Base-by-base conservation (phyloP, 2,888 invertebrate genomes). In the Platycheirus albimanus region DNA sequence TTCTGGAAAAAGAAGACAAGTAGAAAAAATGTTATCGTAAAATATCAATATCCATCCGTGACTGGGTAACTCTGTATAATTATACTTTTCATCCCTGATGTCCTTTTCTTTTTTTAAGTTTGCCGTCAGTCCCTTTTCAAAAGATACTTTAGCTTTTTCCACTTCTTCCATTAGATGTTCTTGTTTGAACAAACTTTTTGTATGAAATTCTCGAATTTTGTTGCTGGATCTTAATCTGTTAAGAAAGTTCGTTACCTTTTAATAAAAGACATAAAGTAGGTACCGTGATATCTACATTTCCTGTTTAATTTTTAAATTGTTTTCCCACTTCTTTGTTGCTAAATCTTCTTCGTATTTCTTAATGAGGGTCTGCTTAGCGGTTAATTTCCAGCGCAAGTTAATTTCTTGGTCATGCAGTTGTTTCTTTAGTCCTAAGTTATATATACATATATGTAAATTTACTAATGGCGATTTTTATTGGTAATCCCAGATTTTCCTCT, bases 51-150 rank as follows among this genome's bases (percentile, higher is more conserved):
- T n/a, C n/a, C n/a, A n/a, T n/a, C n/a, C n/a, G n/a, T n/a, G n/a
- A n/a, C n/a, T n/a, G n/a, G n/a, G n/a, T n/a, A n/a, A n/a, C n/a
- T n/a, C n/a, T n/a, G n/a, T n/a, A n/a, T n/a, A n/a, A n/a, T n/a
- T n/a, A n/a, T n/a, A 90, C 90, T 90, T 90, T 83, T 89, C 88
- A 28, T 87, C 89, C 1, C 88, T 86, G 0, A 87, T 72, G 0
- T 86, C 85, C 63, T 86, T 88, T 52, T 90, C 88, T 8, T 78
- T 36, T 7, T 61, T 78, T 0, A 87, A 66, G 78, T 88, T 88
- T 0, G 79, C 45, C 10, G 79, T 87, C 0, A 87, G 70, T 2
- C 86, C 28, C 3, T 86, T 85, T 3, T 87, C 77, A 47, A 87
- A 87, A 0, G 45, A 74, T 1, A 33, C 3, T 33, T 81, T 85